Percentiles rank a stretch among this genome's conserved stretches.
These are phyloP conservation scores for Noctua janthe DNA, from an alignment of 2,888 invertebrate species.

Conservation along the genomic window DNA sequence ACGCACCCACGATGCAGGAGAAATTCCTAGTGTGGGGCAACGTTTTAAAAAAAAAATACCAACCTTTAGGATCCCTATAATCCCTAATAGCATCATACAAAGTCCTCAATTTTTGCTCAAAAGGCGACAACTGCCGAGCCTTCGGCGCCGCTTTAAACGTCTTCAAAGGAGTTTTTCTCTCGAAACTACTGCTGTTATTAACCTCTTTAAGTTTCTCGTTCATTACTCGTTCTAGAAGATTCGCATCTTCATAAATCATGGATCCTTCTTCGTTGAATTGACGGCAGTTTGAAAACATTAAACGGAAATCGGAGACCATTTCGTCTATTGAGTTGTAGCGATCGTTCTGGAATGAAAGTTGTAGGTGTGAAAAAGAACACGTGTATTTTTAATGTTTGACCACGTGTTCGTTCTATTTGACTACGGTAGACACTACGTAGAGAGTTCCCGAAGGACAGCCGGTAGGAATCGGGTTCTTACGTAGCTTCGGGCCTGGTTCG, in stretches of 20 bases:
- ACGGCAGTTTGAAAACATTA: slow-evolving; percentile 99
- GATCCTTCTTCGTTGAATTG: slow-evolving; percentile 99
- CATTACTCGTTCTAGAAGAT: slow-evolving; percentile 95
- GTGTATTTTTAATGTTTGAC: too few relatives aligned
- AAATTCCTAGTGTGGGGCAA: too few relatives aligned
- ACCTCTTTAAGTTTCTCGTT: slow-evolving; percentile 95
- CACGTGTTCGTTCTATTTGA: too few relatives aligned
- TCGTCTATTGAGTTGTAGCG: slow-evolving; percentile 96
- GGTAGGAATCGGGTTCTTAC: too few relatives aligned
- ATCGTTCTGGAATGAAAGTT: slow-evolving; percentile 87
- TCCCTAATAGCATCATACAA: slow-evolving; percentile 97
- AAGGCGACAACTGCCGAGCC: slow-evolving; percentile 88
- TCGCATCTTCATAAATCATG: slow-evolving; percentile 98
- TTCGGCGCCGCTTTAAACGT: slow-evolving; percentile 81
- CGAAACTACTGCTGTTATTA: slow-evolving; percentile 91
- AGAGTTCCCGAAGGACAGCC: too few relatives aligned
- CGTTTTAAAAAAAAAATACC: background rate
- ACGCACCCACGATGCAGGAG: too few relatives aligned
- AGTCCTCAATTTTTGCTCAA: slow-evolving; percentile 95
- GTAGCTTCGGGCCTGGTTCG: too few relatives aligned
- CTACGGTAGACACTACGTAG: too few relatives aligned
- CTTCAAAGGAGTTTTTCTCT: slow-evolving; percentile 90
- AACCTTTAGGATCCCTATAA: slow-evolving; percentile 91
- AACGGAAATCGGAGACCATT: slow-evolving; percentile 95
- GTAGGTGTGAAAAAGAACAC: background rate